These are phyloP conservation scores for Gonatopus flavifemur DNA, from an alignment of 1,140 invertebrate species.

Conservation along the genomic window DNA sequence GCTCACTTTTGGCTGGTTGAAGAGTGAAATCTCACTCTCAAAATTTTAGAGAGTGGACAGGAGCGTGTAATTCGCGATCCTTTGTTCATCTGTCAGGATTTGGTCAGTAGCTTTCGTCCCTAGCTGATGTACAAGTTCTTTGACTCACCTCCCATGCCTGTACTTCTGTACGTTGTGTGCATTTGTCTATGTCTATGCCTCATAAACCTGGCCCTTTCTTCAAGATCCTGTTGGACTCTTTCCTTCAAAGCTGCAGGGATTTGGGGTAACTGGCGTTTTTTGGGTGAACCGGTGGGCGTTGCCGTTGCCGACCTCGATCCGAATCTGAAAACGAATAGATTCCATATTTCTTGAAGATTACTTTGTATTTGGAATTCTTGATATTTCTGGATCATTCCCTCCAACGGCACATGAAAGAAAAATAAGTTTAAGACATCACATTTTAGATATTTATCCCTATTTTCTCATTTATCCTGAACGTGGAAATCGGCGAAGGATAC, in stretches of 20 bases:
- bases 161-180: constrained; percentile 69
- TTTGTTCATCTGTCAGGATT: too few relatives aligned
- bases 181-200: constrained; percentile 69
- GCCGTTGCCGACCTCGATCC: constrained; percentile 84
- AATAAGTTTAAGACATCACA: too few relatives aligned
- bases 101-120: too few relatives aligned
- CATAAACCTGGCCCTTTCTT: constrained; percentile 76
- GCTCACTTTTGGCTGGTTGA: too few relatives aligned
- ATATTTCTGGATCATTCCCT: background rate
- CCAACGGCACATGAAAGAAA: too few relatives aligned
- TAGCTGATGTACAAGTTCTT: too few relatives aligned
- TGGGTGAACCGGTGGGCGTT: constrained; percentile 92
- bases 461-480: too few relatives aligned
- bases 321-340: constrained; percentile 60
- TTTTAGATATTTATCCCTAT: too few relatives aligned
- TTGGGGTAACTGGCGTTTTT: constrained; percentile 93
- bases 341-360: background rate
- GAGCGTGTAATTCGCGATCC: too few relatives aligned
- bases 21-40: too few relatives aligned
- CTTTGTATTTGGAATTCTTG: background rate
- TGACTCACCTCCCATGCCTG: constrained; percentile 60
- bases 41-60: too few relatives aligned
- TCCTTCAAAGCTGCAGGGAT: constrained; percentile 77
- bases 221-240: constrained; percentile 77
- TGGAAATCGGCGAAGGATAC: too few relatives aligned